Evolutionary conservation across 2,888 invertebrate genomes (phyloP).

Genomic region (Malthinus seriepunctatus): DNA sequence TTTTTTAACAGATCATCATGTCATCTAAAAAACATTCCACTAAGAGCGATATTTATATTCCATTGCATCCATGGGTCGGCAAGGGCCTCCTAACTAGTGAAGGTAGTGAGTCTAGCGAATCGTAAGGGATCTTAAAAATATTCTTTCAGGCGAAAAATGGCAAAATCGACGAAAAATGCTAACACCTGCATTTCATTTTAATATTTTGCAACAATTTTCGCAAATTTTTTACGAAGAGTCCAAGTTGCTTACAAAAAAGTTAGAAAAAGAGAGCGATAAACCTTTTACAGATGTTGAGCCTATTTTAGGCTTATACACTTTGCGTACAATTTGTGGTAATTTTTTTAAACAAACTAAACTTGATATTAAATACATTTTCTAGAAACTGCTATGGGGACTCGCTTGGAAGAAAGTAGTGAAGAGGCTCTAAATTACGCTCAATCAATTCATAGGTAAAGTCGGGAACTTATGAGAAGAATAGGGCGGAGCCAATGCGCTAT

Average conservation of each 20-base stretch:
- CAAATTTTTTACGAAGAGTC: constrained; percentile 47
- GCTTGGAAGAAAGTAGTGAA: too few relatives aligned
- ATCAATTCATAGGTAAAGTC: too few relatives aligned
- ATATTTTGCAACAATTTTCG: constrained; percentile 48
- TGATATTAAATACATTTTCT: too few relatives aligned
- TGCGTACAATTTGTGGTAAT: constrained; percentile 57
- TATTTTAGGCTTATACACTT: constrained; percentile 56
- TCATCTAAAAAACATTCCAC: background rate
- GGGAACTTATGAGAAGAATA: too few relatives aligned
- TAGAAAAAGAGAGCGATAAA: constrained; percentile 38
- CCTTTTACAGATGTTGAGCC: constrained; percentile 52
- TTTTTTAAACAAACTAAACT: too few relatives aligned
- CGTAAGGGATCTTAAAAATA: background rate
- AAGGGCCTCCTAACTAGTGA: background rate
- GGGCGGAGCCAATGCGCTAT: too few relatives aligned
- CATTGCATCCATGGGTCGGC: background rate
- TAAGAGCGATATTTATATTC: background rate
- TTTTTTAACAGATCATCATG: background rate
- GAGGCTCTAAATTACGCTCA: too few relatives aligned
- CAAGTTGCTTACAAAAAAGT: constrained; percentile 37
- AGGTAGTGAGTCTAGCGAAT: background rate
- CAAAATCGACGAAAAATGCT: constrained; percentile 50
- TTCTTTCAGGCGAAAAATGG: constrained; percentile 51
- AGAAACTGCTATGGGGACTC: too few relatives aligned
- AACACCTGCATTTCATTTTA: constrained; percentile 54